A percentile compares a stretch with the other conserved stretches of the same genome.
phyloP scores from a whole-genome alignment of 2,888 invertebrate species.

The Lithosia quadra region DNA sequence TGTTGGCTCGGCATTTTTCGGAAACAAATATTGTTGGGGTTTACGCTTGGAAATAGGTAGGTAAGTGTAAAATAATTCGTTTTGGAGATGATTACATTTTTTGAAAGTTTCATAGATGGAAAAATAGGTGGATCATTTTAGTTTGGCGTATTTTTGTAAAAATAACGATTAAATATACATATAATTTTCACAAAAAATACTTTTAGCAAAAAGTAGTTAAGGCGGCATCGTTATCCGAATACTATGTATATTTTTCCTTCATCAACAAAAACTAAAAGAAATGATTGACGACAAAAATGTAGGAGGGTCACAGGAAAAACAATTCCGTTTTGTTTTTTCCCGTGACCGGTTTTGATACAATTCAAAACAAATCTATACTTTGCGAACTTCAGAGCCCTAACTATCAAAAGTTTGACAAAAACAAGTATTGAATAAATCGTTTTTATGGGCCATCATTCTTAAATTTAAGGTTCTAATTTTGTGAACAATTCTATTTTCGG shows the following conservation, averaged over 20 bases:
- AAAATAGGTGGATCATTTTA: not conserved
- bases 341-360: conserved; percentile 28
- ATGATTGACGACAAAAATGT: conserved; percentile 25
- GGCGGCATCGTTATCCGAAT: not conserved
- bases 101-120: not conserved
- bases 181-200: not conserved
- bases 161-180: conserved; percentile 4
- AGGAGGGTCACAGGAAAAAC: conserved; percentile 15
- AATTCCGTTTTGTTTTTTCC: conserved; percentile 20
- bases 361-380: conserved; percentile 32
- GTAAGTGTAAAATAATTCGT: not conserved
- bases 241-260: not conserved
- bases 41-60: conserved; percentile 11
- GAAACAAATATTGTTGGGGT: conserved; percentile 34
- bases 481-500: conserved; percentile 29
- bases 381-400: conserved; percentile 11
- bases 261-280: conserved; percentile 22
- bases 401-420: conserved; percentile 31
- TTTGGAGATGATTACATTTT: conserved; percentile 1
- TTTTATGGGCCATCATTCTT: conserved; percentile 25
- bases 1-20: conserved; percentile 51
- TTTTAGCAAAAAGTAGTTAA: not conserved
- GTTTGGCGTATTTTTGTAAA: not conserved
- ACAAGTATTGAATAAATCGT: conserved; percentile 16
- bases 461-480: conserved; percentile 34